Conservation (phyloP, 2,113 vertebrate genomes). For the Amblyopsis rosae region DNA sequence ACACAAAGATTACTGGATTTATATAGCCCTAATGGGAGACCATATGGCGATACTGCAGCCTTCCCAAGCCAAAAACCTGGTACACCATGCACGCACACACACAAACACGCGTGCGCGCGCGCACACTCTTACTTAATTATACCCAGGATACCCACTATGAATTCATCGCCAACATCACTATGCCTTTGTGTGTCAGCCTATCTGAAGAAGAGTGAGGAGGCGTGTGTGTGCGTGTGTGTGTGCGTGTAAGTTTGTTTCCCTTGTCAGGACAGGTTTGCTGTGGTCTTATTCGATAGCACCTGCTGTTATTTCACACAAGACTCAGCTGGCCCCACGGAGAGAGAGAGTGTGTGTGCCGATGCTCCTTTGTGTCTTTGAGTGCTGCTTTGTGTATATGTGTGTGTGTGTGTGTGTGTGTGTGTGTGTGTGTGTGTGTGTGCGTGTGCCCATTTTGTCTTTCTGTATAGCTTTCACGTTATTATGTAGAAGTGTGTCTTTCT, state of each 20-base stretch:
- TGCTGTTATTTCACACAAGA: constrained; percentile 68
- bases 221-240: constrained; percentile 4
- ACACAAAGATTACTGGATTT: constrained; percentile 41
- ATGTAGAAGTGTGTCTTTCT: constrained; percentile 54
- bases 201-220: constrained; percentile 9
- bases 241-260: constrained; percentile 31
- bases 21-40: constrained; percentile 52
- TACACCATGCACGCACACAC: constrained; percentile 4
- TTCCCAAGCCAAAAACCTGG: constrained; percentile 36
- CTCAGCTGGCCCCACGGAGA: constrained; percentile 59
- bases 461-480: constrained; percentile 53
- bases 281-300: constrained; percentile 67
- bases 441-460: constrained; percentile 37
- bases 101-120: not conserved
- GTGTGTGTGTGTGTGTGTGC: constrained; percentile 18
- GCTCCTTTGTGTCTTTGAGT: not conserved
- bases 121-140: not conserved
- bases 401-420: constrained; percentile 14
- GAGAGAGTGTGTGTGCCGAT: not conserved
- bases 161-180: not conserved
- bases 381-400: too few species aligned
- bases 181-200: constrained; percentile 2
- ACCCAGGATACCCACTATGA: not conserved
- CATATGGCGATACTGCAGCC: constrained; percentile 55
- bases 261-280: constrained; percentile 58